Conservation (phyloP, 2,888 invertebrate genomes). For the Vanessa cardui region DNA sequence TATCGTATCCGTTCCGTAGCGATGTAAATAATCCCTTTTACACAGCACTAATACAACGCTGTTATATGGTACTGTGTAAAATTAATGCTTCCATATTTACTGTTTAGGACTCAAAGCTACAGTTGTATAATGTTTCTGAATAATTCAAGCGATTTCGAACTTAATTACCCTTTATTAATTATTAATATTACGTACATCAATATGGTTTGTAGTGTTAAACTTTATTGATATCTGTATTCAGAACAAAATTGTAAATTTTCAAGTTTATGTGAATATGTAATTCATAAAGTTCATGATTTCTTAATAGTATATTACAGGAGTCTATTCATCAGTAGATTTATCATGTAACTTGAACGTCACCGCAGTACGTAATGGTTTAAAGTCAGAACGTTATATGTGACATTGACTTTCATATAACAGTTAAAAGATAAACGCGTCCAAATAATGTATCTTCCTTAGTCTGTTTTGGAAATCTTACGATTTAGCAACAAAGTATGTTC, state of each 20-base stretch:
- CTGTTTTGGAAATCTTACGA: too few species aligned
- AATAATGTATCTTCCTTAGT: too few species aligned
- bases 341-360: too few species aligned
- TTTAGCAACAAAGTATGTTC: too few species aligned
- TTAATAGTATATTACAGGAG: too few species aligned
- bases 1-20: conserved; percentile 9
- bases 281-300: too few species aligned
- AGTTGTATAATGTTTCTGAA: conserved; percentile 14
- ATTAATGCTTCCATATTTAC: conserved; percentile 35
- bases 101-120: conserved; percentile 24
- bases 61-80: conserved; percentile 27
- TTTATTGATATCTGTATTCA: background rate
- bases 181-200: background rate
- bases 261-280: too few species aligned
- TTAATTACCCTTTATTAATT: background rate
- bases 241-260: background rate
- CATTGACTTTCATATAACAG: too few species aligned
- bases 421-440: too few species aligned
- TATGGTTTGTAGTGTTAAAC: background rate
- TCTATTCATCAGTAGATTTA: too few species aligned
- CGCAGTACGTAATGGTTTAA: too few species aligned
- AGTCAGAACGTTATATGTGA: too few species aligned
- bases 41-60: conserved; percentile 15
- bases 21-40: background rate
- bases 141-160: conserved; percentile 23